Conservation (phyloP, 92 coral and sea anemone genomes). For the Epizoanthus scotinus region DNA sequence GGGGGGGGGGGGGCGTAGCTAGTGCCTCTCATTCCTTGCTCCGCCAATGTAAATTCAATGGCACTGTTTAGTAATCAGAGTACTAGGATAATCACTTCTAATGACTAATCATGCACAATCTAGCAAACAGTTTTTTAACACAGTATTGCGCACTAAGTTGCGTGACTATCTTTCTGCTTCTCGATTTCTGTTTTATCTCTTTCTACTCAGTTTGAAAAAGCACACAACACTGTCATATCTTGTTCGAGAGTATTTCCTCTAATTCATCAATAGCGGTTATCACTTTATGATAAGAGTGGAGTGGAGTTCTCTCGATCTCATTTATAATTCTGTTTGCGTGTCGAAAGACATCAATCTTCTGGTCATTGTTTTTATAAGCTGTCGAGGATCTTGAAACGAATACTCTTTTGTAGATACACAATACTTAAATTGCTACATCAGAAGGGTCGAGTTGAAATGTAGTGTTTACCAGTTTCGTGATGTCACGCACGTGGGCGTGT, state of each 20-base stretch:
- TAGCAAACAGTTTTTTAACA: too few species aligned
- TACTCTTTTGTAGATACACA: neutral
- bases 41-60: too few species aligned
- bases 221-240: too few species aligned
- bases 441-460: neutral
- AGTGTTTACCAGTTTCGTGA: neutral
- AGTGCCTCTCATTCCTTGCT: too few species aligned
- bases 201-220: too few species aligned
- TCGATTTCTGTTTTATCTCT: too few species aligned
- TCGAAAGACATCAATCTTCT: neutral
- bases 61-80: too few species aligned
- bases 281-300: neutral
- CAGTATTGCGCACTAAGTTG: too few species aligned
- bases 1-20: too few species aligned
- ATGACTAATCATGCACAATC: too few species aligned
- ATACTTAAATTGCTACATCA: neutral
- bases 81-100: too few species aligned
- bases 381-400: neutral
- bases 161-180: too few species aligned
- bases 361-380: neutral
- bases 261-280: neutral
- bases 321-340: neutral
- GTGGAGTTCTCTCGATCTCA: neutral
- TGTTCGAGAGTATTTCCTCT: neutral
- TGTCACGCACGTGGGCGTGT: conserved; percentile 23